Evolutionary conservation across 2,797 vertebrate genomes (phyloP).

Genomic region (Sebastiscus tertius): DNA sequence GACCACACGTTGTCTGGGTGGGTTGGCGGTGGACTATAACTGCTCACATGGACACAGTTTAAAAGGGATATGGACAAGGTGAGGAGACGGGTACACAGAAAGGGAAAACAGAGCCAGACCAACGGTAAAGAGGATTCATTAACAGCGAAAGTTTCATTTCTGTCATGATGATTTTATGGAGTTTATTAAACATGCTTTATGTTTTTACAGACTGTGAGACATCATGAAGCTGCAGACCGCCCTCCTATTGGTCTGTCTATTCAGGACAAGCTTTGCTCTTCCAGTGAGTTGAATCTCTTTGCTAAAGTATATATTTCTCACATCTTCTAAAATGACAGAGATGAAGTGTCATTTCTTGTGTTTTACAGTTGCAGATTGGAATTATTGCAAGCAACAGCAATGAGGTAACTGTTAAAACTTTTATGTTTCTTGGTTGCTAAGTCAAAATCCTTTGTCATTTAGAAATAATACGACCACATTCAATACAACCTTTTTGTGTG

Average conservation of each 20-base stretch:
- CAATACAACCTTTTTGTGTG: background rate
- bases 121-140: slow-evolving; percentile 37
- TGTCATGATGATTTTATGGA: background rate
- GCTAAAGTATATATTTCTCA: background rate
- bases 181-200: background rate
- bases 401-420: slow-evolving; percentile 66
- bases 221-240: slow-evolving; percentile 69
- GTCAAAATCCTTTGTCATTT: background rate
- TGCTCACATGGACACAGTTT: slow-evolving; percentile 54
- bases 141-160: background rate
- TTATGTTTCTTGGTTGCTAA: background rate
- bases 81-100: slow-evolving; percentile 32
- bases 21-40: slow-evolving; percentile 40
- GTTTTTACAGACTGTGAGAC: slow-evolving; percentile 20
- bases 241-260: slow-evolving; percentile 64
- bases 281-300: slow-evolving; percentile 69
- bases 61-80: slow-evolving; percentile 59
- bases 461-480: background rate
- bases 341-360: background rate
- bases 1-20: slow-evolving; percentile 68
- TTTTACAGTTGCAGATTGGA: slow-evolving; percentile 76
- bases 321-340: background rate
- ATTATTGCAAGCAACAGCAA: slow-evolving; percentile 82
- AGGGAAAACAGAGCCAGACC: slow-evolving; percentile 24
- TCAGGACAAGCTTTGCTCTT: slow-evolving; percentile 66